These are phyloP conservation scores for Agraylea sexmaculata DNA, from an alignment of 1,140 invertebrate genomes.

Conservation along the genomic window DNA sequence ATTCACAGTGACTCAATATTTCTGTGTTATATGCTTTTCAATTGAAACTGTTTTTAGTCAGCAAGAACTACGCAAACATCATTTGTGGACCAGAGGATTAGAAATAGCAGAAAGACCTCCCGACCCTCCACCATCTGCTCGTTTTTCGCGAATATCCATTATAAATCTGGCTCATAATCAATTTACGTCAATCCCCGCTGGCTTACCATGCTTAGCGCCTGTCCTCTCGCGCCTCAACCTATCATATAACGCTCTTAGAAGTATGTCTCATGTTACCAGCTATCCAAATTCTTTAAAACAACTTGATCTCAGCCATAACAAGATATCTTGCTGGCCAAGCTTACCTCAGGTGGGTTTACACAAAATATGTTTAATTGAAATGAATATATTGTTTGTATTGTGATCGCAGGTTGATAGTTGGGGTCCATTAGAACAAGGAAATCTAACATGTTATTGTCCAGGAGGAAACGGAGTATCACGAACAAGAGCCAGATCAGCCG, in stretches of 20 bases:
- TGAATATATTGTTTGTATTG: slow-evolving; percentile 3
- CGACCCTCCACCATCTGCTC: slow-evolving; percentile 31
- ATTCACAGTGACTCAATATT: neutral
- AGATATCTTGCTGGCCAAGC: slow-evolving; percentile 79
- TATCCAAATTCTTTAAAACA: slow-evolving; percentile 83
- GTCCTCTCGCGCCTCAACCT: slow-evolving; percentile 79
- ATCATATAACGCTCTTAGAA: slow-evolving; percentile 71
- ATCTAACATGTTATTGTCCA: slow-evolving; percentile 49
- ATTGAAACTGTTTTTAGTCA: slow-evolving; percentile 24
- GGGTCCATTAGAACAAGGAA: slow-evolving; percentile 27
- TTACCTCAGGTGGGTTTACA: slow-evolving; percentile 44
- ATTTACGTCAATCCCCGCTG: slow-evolving; percentile 73
- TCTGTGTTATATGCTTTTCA: slow-evolving; percentile 4
- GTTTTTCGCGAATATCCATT: slow-evolving; percentile 49
- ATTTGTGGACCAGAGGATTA: slow-evolving; percentile 57
- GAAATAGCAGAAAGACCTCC: slow-evolving; percentile 54
- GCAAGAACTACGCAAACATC: slow-evolving; percentile 51
- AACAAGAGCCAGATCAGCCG: slow-evolving; percentile 31
- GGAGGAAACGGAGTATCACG: slow-evolving; percentile 32
- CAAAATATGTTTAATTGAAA: too few species aligned
- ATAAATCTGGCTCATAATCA: slow-evolving; percentile 87
- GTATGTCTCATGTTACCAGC: slow-evolving; percentile 80
- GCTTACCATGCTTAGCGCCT: slow-evolving; percentile 80
- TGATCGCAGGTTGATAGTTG: slow-evolving; percentile 28
- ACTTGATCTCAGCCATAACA: slow-evolving; percentile 87